Base-by-base conservation (phyloP, 2,113 vertebrate species). In the Noctilio leporinus region DNA sequence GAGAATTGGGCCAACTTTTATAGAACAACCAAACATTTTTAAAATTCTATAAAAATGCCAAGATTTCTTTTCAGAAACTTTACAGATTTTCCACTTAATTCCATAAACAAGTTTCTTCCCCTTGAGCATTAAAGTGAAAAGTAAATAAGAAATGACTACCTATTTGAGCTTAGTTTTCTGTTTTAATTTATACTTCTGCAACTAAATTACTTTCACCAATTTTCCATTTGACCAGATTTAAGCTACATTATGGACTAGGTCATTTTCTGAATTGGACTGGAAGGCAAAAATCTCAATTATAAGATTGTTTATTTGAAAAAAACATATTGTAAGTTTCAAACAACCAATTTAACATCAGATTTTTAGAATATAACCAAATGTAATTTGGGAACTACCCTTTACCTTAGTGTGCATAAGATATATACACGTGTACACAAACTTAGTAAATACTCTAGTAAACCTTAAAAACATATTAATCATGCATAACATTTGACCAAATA, bases 291-390 rank as follows among this genome's bases (percentile, higher is more conserved):
- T 76, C 33, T 81, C 59, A 89, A 28, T 55, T 94, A 82, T 62
- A 67, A 94, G 19, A 89, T 33, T 81, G 19, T 28, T 59, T 72
- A 57, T 78, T 69, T 59, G 26, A 84, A 75, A 80, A 80, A 76
- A 75, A 4, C 16, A 33, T 70, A 19, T n/a, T 59, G 45, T 77
- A 78, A 91, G 40, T 95, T 95, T 91, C 67, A 85, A 96, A 77
- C 9, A 95, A 81, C 26, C 12, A 84, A 57, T 19, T 75, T 84
- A 75, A 78, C 10, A 57, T 33, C 26, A 67, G 62, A 82, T 40
- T 86, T 96, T 70, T 10, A 86, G 43, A 89, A 57, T 86, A 67
- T 55, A 40, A 87, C 8, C 26, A 85, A 43, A 43, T 77, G 12
- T 72, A 80, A 65, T 78, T 78, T 88, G 28, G 38, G 24, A 88